Conservation (phyloP, 2,888 invertebrate genomes). For the Pemphredon lugubris region DNA sequence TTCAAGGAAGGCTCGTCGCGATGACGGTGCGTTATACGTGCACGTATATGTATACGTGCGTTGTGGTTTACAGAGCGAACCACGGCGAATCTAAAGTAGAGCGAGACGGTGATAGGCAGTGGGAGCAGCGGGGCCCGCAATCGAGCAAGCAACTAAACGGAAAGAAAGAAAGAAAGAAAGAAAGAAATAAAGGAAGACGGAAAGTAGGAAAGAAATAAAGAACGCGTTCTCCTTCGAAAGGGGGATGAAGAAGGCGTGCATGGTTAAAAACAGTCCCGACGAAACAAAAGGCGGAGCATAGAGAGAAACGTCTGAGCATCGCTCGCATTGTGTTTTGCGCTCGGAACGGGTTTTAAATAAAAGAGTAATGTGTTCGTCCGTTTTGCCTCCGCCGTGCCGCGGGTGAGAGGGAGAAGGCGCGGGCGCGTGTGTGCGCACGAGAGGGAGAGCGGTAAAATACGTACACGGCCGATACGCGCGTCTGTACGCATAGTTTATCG, state of each 20-base stretch:
- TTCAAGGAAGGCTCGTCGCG: conserved; percentile 75
- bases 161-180: conserved; percentile 4
- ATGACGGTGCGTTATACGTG: conserved; percentile 66
- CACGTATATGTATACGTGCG: no score
- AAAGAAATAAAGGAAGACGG: conserved; percentile 1
- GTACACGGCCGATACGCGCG: conserved; percentile 27
- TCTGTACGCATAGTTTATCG: conserved; percentile 52
- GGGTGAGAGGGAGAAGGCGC: conserved; percentile 1
- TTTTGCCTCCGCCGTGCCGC: conserved; percentile 55
- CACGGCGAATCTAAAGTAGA: conserved; percentile 38
- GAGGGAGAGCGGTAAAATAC: conserved; percentile 17
- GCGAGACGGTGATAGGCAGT: conserved; percentile 19
- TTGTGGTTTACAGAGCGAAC: conserved; percentile 55
- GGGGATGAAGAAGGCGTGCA: conserved; percentile 58
- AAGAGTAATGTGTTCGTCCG: conserved; percentile 77
- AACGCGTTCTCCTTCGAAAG: conserved; percentile 30
- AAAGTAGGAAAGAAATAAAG: conserved; percentile 24
- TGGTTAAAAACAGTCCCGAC: conserved; percentile 75
- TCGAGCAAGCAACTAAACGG: conserved; percentile 2
- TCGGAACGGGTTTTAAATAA: conserved; percentile 74
- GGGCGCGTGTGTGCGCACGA: conserved; percentile 5
- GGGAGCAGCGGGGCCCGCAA: conserved; percentile 10
- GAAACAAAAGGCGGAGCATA: conserved; percentile 76
- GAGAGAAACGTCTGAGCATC: conserved; percentile 77
- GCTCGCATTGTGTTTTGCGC: conserved; percentile 72